Evolutionary conservation across 2,888 invertebrate species (phyloP).

Genomic region (Halocaridina rubra): DNA sequence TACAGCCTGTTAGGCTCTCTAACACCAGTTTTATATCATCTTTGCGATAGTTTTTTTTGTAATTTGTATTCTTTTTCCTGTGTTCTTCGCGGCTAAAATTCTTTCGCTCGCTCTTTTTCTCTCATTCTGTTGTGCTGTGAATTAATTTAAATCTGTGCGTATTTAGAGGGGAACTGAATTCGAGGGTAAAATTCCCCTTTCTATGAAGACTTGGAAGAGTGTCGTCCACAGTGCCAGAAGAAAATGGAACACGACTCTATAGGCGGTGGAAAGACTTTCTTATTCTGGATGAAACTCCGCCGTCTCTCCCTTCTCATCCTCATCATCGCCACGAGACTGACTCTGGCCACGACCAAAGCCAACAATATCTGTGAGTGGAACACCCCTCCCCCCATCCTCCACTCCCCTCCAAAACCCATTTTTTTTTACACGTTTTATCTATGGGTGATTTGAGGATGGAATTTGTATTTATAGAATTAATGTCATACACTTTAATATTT

Average conservation of each 20-base stretch:
- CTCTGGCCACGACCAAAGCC: background rate
- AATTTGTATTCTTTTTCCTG: background rate
- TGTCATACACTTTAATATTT: too few species aligned
- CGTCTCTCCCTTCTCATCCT: background rate
- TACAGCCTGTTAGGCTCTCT: background rate
- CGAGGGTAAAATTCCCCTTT: background rate
- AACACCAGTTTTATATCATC: too few species aligned
- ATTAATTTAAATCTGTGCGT: too few species aligned
- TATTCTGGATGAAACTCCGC: background rate
- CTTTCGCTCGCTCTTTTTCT: too few species aligned
- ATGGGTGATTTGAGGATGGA: too few species aligned
- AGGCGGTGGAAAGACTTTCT: background rate
- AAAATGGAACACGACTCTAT: constrained; percentile 34
- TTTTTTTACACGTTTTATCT: background rate
- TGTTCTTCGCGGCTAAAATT: background rate
- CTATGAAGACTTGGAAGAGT: background rate
- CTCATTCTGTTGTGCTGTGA: too few species aligned
- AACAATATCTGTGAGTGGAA: constrained; percentile 17
- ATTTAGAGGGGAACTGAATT: too few species aligned
- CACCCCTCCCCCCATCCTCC: background rate
- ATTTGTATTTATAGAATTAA: too few species aligned
- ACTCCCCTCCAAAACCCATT: background rate
- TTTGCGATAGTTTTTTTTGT: too few species aligned
- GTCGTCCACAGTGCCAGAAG: background rate
- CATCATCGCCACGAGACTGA: background rate